Conservation (phyloP, 2,113 vertebrate genomes). For the Tichodroma muraria region DNA sequence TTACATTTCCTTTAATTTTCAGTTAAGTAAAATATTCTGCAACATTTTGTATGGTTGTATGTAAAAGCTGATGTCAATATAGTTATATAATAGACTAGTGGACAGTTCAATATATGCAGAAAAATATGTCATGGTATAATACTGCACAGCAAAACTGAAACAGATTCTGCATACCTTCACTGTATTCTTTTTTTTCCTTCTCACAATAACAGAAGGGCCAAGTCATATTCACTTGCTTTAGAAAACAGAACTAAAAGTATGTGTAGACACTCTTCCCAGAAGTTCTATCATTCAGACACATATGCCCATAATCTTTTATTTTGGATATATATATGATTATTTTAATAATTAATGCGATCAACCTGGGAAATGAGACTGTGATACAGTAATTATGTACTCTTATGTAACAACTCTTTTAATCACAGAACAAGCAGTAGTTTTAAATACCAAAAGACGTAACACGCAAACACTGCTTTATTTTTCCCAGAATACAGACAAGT, state of each 20-base stretch:
- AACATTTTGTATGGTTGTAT: not conserved
- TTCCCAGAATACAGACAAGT: fast-evolving
- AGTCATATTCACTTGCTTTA: not conserved
- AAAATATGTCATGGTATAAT: not conserved
- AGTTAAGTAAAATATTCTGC: not conserved
- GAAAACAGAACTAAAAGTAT: not conserved
- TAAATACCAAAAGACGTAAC: not conserved
- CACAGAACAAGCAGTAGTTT: not conserved
- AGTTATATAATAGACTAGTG: not conserved
- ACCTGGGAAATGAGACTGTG: not conserved
- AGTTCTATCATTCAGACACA: not conserved
- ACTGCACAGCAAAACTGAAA: not conserved
- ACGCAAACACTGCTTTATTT: not conserved
- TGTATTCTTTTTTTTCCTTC: not conserved
- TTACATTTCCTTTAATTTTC: not conserved
- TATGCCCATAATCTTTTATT: not conserved
- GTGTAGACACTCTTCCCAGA: not conserved
- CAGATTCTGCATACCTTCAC: not conserved
- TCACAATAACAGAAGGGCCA: not conserved
- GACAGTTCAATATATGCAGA: not conserved
- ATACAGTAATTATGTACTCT: not conserved
- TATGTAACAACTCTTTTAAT: not conserved
- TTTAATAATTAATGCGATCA: not conserved
- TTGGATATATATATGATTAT: not conserved
- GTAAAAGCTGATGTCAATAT: not conserved